Conservation (phyloP, 2,797 vertebrate species). For the Leontocebus nigricollis region DNA sequence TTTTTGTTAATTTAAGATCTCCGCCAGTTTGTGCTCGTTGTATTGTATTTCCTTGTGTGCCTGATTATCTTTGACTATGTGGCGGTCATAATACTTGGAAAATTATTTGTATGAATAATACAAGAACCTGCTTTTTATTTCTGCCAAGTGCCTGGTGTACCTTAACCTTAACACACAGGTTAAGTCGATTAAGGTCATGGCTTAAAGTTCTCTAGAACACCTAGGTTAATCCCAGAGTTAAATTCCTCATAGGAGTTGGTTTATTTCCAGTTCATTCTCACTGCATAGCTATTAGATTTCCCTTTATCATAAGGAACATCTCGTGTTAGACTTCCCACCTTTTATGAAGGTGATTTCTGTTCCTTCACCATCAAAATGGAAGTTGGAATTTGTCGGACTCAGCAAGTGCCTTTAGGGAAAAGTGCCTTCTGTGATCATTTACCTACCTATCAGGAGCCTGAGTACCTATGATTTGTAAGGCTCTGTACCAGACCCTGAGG, state of each 20-base stretch:
- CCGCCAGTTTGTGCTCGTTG: background rate
- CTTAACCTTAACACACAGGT: background rate
- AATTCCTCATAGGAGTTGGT: background rate
- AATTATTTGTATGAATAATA: background rate
- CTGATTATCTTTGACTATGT: background rate
- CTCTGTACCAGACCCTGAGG: background rate
- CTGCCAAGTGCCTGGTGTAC: background rate
- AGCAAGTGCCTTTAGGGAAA: background rate
- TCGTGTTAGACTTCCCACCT: background rate
- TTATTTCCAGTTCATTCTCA: background rate
- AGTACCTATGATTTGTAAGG: background rate
- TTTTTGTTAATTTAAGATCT: background rate
- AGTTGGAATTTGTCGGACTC: background rate
- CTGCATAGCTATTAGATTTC: background rate
- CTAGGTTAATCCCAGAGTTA: background rate
- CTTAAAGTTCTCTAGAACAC: background rate
- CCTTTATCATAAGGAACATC: background rate
- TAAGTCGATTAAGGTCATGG: background rate
- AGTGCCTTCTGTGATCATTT: background rate
- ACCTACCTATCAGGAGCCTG: background rate
- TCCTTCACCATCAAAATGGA: background rate
- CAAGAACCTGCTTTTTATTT: background rate
- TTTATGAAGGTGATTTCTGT: background rate
- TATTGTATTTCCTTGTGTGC: background rate
- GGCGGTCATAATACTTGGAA: background rate